A percentile compares a stretch with the other conserved stretches of the same genome.
phyloP scores from a whole-genome alignment of 92 coral and sea anemone genomes.

The Palythoa heliodiscus region DNA sequence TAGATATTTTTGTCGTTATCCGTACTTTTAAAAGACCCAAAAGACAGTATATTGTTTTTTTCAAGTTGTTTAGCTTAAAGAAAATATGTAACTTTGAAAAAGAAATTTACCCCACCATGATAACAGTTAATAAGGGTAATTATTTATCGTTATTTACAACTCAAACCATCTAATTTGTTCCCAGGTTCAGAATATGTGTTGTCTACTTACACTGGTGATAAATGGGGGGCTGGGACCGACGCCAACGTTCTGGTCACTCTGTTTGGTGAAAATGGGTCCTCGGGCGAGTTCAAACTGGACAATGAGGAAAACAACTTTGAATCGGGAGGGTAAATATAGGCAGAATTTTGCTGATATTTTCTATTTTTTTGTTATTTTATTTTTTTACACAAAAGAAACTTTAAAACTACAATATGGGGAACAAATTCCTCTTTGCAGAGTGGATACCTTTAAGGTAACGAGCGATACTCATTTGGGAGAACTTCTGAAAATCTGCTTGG shows the following conservation, averaged over 20 bases:
- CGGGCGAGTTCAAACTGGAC: slow-evolving; percentile 77
- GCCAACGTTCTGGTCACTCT: slow-evolving; percentile 83
- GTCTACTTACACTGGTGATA: slow-evolving; percentile 69
- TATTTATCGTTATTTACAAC: too few relatives aligned
- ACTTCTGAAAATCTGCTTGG: slow-evolving; percentile 15
- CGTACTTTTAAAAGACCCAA: too few relatives aligned
- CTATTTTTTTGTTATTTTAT: neutral
- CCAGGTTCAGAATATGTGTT: slow-evolving; percentile 36
- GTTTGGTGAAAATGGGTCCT: slow-evolving; percentile 80
- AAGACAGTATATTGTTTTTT: too few relatives aligned
- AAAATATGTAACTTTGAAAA: too few relatives aligned
- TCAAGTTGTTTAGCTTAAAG: too few relatives aligned
- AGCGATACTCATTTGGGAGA: slow-evolving; percentile 18
- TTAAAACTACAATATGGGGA: neutral
- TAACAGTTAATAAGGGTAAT: too few relatives aligned
- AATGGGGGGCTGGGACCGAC: slow-evolving; percentile 88
- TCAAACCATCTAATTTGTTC: neutral
- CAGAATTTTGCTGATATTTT: neutral
- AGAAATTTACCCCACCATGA: too few relatives aligned
- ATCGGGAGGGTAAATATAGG: slow-evolving; percentile 25
- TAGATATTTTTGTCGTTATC: neutral
- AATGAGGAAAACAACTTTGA: slow-evolving; percentile 83
- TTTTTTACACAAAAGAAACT: too few relatives aligned
- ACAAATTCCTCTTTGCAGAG: neutral
- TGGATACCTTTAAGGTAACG: slow-evolving; percentile 8